Evolutionary conservation across 2,888 invertebrate species (phyloP), one percentile per base, ranked within the genome.

Genomic region (Dynastes tityus): DNA sequence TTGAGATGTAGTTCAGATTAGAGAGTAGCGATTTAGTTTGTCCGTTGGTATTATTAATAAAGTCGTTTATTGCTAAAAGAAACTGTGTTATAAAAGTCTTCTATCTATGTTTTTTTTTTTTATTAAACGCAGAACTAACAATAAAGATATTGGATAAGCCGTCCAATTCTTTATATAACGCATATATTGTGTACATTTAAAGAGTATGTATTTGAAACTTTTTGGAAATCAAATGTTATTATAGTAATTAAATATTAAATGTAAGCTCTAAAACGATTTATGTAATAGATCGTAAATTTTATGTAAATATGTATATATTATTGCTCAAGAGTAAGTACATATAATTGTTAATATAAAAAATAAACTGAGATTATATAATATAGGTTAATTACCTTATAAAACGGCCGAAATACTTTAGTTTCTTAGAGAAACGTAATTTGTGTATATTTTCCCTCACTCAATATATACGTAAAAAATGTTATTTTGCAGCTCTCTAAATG

Each of bases 301-400:
- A 58, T 78, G 78, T 78, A 78, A 76, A 78, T 78, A 78, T 78
- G 78, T 78, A 78, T 13, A 78, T 78, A 78, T 75, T 76, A 78
- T 78, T 78, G 78, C 78, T 78, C 76, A 78, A 78, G 8, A 63
- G 53, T 75, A 75, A 78, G 67, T 68, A 63, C 63, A 63, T 63
- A 75, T 78, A 75, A 75, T 68, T 78, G 78, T 78, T 78, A 78
- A 67, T 78, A 49, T 64, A 68, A 75, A 75, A 49, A 49, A 63
- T 37, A 75, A 76, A 71, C 58, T 13, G 45, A 64, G 37, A 58
- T 67, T 78, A 37, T 78, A 37, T 67, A 65, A 73, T 40, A 76
- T 51, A 65, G 65, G 53, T 70, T 70, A 64, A 73, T 78, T 40
- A 67, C 45, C 61, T 78, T 78, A 58, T 45, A 37, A 76, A 78